Conservation (phyloP, 2,888 invertebrate species). For the Amaurobius ferox region DNA sequence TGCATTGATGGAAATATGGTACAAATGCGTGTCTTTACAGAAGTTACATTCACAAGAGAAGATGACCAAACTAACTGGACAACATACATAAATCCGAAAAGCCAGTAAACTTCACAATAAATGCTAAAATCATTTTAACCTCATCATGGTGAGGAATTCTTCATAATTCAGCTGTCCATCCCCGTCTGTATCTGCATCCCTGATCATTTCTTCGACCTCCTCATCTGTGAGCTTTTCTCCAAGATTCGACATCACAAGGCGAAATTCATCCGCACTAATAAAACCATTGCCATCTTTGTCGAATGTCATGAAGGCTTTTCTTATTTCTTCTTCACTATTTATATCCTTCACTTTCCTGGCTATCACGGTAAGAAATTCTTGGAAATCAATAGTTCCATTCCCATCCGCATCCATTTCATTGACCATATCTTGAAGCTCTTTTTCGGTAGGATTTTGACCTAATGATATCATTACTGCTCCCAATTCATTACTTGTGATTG, state of each 20-base stretch:
- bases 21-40: constrained; percentile 73
- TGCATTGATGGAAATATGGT: constrained; percentile 72
- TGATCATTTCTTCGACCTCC: constrained; percentile 99
- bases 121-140: constrained; percentile 74
- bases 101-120: constrained; percentile 69
- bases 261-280: constrained; percentile 97
- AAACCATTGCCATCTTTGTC: constrained; percentile 99
- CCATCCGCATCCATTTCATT: constrained; percentile 98
- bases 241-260: constrained; percentile 99
- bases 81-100: constrained; percentile 71
- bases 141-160: constrained; percentile 75
- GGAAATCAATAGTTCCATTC: constrained; percentile 99
- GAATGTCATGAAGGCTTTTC: constrained; percentile 98
- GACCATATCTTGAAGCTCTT: constrained; percentile 99
- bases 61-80: constrained; percentile 67
- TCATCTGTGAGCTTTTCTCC: constrained; percentile 99
- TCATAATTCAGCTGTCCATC: constrained; percentile 99
- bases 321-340: constrained; percentile 98
- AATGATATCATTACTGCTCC: constrained; percentile 99
- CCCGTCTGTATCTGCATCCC: constrained; percentile 98
- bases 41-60: constrained; percentile 69
- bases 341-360: constrained; percentile 99
- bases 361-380: constrained; percentile 99
- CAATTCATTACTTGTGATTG: constrained; percentile 99
- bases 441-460: constrained; percentile 99